Base-by-base conservation (phyloP, 2,888 invertebrate genomes). In the Diogma glabrata region DNA sequence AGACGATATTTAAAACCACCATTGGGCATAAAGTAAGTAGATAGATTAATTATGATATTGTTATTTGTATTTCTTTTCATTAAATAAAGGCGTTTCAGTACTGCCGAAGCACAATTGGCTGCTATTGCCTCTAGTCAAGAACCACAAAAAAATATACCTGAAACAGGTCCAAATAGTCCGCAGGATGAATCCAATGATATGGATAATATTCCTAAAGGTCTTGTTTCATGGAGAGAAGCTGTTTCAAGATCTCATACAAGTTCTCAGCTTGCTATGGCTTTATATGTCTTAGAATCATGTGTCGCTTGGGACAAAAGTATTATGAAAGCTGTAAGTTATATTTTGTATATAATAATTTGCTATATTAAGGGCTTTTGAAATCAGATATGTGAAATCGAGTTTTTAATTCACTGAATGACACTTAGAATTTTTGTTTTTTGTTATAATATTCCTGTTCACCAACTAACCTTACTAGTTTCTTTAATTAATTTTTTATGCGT, bases 251-350 rank as follows among this genome's bases (percentile, higher is more conserved):
- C 91, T 45, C 82, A 80, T 61, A 92, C 92, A 0, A 84, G 93
- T 0, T 88, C 94, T 0, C 95, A 96, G 65, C 74, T 96, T 20
- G 87, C 90, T 19, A 84, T 93, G 82, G 84, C 89, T 60, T 75
- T 93, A 53, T 87, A 90, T 63, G 87, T 90, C 61, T 73, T 97
- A 57, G 93, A 95, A 66, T 83, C 86, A 3, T 87, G 87, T 65
- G 90, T 97, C 61, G 94, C 95, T 33, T 97, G 97, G 97, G 96
- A 97, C 73, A 94, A 95, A 75, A 94, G 94, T 74, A 90, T 95
- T 65, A 95, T 97, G 95, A 94, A 95, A 79, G 96, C 95, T 74
- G 94, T 95, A 77, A 82, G 90, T 84, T 66, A 61, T 61, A 63
- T 63, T 56, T 8, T 36, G 16, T 36, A 14, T n/a, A n/a, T n/a